Base-by-base conservation (phyloP, 1,140 invertebrate species). In the Papilio machaon region DNA sequence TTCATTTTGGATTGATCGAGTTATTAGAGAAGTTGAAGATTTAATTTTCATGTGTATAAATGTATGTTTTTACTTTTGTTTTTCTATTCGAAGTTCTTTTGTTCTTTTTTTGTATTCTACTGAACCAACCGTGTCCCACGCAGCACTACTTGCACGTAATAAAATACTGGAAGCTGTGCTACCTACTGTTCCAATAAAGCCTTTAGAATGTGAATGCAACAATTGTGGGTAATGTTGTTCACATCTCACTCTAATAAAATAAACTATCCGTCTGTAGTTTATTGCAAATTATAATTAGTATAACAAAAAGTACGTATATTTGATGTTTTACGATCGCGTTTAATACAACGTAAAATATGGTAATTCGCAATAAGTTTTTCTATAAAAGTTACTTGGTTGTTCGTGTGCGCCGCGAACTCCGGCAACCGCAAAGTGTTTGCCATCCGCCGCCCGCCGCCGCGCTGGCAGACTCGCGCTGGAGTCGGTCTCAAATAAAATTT, bases 291-390 rank as follows among this genome's bases (percentile, higher is more conserved):
- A 64, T 19, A 64, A 58, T 79, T 17, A 46, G 38, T n/a, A 11
- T 17, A 64, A 43, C 58, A 7, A n/a, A 67, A 78, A 8, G 58
- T 35, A 60, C 19, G 47, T 46, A 10, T 49, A 75, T 54, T 78
- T 8, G 17, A 79, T 67, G 38, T 79, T 67, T 79, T 67, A 79
- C 60, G 38, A 67, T 79, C 38, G 35, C 77, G 67, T 79, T 79
- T 67, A 79, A 79, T 79, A 67, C 77, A 67, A 60, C 54, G 54
- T 79, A 79, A 79, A 79, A 79, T 79, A 79, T 79, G 77, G 17
- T 67, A 67, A 79, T 79, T 79, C 58, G 60, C 43, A 79, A 43
- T 79, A 79, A 79, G 77, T 79, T 79, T 79, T 79, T 58, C 54
- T 67, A 79, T 79, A 79, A 79, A 79, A 79, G 77, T 79, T 79